Conservation (phyloP, 2,797 vertebrate species). For the Danio choprae region DNA sequence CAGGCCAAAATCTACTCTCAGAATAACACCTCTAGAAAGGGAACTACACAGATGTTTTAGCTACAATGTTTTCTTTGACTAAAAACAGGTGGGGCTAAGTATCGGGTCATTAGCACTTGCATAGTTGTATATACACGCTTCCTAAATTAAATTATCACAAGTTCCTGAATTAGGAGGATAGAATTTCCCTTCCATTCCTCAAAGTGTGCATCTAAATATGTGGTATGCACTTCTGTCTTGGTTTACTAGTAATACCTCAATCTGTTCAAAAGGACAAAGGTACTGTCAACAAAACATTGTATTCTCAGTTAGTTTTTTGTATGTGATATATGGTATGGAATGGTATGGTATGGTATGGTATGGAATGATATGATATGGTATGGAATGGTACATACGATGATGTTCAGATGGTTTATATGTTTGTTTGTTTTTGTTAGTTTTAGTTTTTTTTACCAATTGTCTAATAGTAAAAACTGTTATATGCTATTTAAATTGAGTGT, state of each 20-base stretch:
- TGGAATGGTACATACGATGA: too few relatives aligned
- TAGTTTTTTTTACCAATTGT: too few relatives aligned
- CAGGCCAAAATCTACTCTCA: background rate
- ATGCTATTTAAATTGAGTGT: too few relatives aligned
- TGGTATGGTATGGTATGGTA: too few relatives aligned
- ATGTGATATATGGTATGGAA: background rate
- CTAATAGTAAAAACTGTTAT: too few relatives aligned
- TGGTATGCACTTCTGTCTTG: background rate
- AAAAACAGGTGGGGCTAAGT: background rate
- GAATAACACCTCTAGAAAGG: background rate
- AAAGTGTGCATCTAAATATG: background rate
- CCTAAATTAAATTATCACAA: conserved; percentile 1
- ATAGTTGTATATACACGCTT: background rate
- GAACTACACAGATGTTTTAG: conserved; percentile 7
- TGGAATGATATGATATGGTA: too few relatives aligned
- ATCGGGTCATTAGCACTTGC: background rate
- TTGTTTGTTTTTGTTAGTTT: too few relatives aligned
- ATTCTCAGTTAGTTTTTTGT: background rate
- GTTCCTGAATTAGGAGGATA: background rate
- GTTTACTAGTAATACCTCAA: too few relatives aligned
- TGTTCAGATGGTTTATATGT: too few relatives aligned
- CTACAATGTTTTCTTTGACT: background rate
- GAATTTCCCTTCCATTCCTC: background rate
- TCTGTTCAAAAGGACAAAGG: background rate
- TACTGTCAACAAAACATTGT: background rate